Conservation (phyloP, 2,888 invertebrate genomes). For the Hartigia nigra region DNA sequence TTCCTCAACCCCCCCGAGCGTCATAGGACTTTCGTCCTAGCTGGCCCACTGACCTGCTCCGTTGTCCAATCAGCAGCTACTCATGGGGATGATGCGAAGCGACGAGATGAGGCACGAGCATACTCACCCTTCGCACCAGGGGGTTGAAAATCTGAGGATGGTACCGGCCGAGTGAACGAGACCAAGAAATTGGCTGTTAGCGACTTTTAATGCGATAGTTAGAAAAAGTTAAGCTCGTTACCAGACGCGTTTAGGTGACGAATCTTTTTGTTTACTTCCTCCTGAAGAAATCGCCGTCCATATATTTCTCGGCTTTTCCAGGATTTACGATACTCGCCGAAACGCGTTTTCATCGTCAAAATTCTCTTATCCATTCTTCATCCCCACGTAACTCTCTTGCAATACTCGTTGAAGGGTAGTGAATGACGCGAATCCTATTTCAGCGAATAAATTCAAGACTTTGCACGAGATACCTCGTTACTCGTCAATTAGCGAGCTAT, state of each 20-base stretch:
- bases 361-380: background rate
- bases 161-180: conserved; percentile 17
- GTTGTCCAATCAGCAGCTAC: conserved; percentile 40
- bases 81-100: conserved; percentile 22
- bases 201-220: conserved; percentile 32
- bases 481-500: conserved; percentile 29
- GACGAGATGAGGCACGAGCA: conserved; percentile 1
- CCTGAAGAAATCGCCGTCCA: background rate
- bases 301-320: background rate
- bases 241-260: conserved; percentile 19
- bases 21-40: background rate
- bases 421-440: background rate
- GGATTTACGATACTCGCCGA: background rate
- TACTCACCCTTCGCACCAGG: background rate
- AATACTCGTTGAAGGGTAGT: background rate
- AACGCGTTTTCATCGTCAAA: background rate
- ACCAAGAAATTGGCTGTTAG: conserved; percentile 30
- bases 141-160: background rate
- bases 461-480: conserved; percentile 28
- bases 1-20: conserved; percentile 22
- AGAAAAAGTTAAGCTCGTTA: conserved; percentile 29
- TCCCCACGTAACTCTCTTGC: background rate
- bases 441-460: conserved; percentile 8
- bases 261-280: conserved; percentile 16
- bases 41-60: conserved; percentile 58